Base-by-base conservation (phyloP, 2,888 invertebrate species). In the Odontocolon sp. region DNA sequence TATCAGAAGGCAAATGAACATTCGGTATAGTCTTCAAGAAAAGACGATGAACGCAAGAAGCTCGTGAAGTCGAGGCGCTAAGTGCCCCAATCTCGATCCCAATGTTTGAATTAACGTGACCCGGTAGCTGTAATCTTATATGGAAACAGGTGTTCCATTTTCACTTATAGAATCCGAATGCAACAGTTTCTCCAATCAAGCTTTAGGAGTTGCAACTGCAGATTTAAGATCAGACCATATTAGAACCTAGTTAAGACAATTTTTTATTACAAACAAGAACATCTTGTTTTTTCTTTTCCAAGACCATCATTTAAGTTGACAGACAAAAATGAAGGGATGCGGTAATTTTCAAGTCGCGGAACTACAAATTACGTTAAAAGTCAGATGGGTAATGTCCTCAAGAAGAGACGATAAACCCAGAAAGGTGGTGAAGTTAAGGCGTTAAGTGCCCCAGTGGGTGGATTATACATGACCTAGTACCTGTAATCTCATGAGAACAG, bases 111-210 rank as follows among this genome's bases (percentile, higher is more conserved):
- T 70, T 67, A 67, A 68, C 73, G 57, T 38, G 47, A 47, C 47
- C 42, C 42, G 14, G 50, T 59, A 56, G 45, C 75, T 64, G 61
- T 69, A 79, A 68, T 75, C 67, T 75, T 68, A 21, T n/a, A n/a
- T 67, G 63, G 59, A 72, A 77, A 77, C 79, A 77, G 79, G 73
- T 75, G 79, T 79, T 75, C 59, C 56, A 16, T 38, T 61, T n/a
- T n/a, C n/a, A n/a, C n/a, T n/a, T n/a, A n/a, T n/a, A n/a, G n/a
- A n/a, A n/a, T n/a, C n/a, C n/a, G n/a, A n/a, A n/a, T n/a, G n/a
- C n/a, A n/a, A n/a, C n/a, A n/a, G n/a, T n/a, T n/a, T n/a, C n/a
- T n/a, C n/a, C n/a, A n/a, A n/a, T n/a, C n/a, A n/a, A n/a, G n/a
- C n/a, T n/a, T n/a, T n/a, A n/a, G n/a, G n/a, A n/a, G n/a, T n/a